Evolutionary conservation across 2,797 vertebrate species (phyloP), one percentile per base, ranked within the genome.

Genomic region (Ciconia nigra): DNA sequence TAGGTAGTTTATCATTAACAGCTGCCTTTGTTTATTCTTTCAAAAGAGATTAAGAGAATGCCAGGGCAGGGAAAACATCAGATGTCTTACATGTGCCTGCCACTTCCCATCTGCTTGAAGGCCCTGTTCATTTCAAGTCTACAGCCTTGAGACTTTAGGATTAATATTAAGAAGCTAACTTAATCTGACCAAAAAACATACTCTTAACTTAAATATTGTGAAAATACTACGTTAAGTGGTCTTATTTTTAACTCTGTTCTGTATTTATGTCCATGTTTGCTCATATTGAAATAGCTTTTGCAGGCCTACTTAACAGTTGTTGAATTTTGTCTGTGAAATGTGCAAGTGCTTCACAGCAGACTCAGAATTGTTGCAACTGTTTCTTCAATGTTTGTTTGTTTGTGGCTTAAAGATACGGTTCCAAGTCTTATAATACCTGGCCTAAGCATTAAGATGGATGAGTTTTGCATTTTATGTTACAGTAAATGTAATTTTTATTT

Each of bases 11-110:
- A 73, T 89, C 76, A 78, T 90, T 95, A 91, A 88, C 91, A 83
- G 42, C 58, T 90, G 42, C 69, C 65, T 95, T 93, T 86, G 66
- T 94, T 94, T 95, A 51, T 94, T 88, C 74, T 94, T 94, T 84
- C 82, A 88, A 29, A 86, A 85, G 76, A 87, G 59, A 65, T 91
- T 78, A 88, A 63, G 57, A 57, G 72, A 76, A 76, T 90, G 49
- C 61, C 67, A 81, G 62, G 89, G 73, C 89, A 90, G 85, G 42
- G 65, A 69, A 86, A 90, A 39, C 46, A 52, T 66, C 69, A 61
- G 13, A 17, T 90, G 51, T 69, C 35, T 76, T 58, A 2, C 41
- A 15, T 15, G 69, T 80, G 57, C 49, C 46, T 92, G 58, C 72
- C 41, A 55, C 82, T 85, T 88, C 49, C 72, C 72, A 83, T 63